Conservation (phyloP, 2,113 vertebrate genomes). For the Isichthys henryi region DNA sequence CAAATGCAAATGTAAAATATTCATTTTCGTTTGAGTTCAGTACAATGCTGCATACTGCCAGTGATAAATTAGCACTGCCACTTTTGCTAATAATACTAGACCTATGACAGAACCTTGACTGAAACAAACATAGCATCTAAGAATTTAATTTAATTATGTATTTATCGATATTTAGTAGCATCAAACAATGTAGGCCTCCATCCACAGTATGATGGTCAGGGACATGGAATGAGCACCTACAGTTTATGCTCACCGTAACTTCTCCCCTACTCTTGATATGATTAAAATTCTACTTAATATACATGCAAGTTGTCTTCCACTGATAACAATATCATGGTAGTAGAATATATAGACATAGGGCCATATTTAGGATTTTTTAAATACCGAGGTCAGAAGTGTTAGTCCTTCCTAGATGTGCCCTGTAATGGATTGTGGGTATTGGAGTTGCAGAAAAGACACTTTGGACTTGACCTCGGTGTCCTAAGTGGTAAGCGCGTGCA, state of each 20-base stretch:
- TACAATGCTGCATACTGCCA: not conserved
- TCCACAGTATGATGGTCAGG: not conserved
- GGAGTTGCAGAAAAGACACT: not conserved
- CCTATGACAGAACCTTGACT: not conserved
- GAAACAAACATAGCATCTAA: not conserved
- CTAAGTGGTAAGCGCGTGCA: not conserved
- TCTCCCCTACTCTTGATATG: not conserved
- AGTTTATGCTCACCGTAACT: not conserved
- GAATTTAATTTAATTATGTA: not conserved
- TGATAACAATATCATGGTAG: not conserved
- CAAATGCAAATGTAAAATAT: not conserved
- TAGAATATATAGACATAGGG: not conserved
- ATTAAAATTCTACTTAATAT: not conserved
- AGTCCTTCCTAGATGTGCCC: not conserved
- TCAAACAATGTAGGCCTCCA: not conserved
- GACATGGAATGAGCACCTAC: not conserved
- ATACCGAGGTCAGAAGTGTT: not conserved
- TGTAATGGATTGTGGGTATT: not conserved
- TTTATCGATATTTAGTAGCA: not conserved
- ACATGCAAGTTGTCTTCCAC: not conserved
- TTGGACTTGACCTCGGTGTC: not conserved
- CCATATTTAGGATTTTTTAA: not conserved
- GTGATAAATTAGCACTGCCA: not conserved
- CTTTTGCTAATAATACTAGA: not conserved
- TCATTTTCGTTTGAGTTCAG: not conserved